Percentiles rank a stretch among this genome's conserved stretches.
These are phyloP conservation scores for Heteromormyrus szaboi DNA, from an alignment of 2,797 vertebrate species.

Conservation along the genomic window DNA sequence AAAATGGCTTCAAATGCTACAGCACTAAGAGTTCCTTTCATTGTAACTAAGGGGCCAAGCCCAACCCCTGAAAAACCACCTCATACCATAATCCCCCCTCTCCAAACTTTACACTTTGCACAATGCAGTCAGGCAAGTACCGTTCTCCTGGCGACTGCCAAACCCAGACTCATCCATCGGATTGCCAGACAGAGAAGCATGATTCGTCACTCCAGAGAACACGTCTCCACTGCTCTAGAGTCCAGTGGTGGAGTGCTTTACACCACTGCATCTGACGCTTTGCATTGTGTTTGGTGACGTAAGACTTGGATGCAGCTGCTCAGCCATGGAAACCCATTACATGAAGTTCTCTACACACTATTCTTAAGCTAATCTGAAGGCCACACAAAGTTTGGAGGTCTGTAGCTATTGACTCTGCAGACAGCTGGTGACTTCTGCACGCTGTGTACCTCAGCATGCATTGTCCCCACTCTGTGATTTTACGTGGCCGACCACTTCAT, in stretches of 20 bases:
- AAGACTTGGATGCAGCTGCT: neutral
- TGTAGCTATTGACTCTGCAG: too few relatives aligned
- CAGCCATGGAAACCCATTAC: neutral
- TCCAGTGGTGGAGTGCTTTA: neutral
- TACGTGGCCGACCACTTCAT: too few relatives aligned
- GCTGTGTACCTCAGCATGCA: too few relatives aligned
- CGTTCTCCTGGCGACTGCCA: neutral
- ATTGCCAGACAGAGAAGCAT: neutral
- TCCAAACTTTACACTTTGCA: neutral
- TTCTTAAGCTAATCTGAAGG: too few relatives aligned
- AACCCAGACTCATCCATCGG: neutral
- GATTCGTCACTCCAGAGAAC: neutral
- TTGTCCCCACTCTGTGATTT: too few relatives aligned
- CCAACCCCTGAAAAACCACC: neutral
- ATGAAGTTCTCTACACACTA: neutral
- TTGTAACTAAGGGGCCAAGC: neutral
- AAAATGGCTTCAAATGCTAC: neutral
- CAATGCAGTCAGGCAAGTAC: neutral
- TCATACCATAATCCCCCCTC: neutral
- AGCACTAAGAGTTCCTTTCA: neutral
- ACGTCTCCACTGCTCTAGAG: neutral
- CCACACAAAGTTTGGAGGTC: too few relatives aligned
- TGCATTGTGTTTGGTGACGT: neutral
- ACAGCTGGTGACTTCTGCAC: too few relatives aligned
- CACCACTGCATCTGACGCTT: neutral